Evolutionary conservation across 2,888 invertebrate genomes (phyloP), one percentile per base, ranked within the genome.

Genomic region (Melikaiella ostensackeni): DNA sequence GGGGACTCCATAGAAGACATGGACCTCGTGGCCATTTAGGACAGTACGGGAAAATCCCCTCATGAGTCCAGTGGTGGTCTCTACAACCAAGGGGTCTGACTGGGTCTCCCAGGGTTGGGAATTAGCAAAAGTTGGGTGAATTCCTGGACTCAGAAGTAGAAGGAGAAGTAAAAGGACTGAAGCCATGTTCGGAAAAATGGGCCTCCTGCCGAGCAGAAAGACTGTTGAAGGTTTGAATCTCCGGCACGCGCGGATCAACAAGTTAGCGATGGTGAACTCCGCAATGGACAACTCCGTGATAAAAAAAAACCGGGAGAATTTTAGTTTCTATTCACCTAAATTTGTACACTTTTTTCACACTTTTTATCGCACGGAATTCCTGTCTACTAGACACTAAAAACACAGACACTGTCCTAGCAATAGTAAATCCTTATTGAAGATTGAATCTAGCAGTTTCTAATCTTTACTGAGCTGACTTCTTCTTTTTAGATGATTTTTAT

Each of bases 1-100:
- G 21, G 98, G 98, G 81, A 98, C 96, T 5, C 98, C 98, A 75
- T 96, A 95, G 89, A 96, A 98, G 75, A 96, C 95, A 90, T 97
- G 97, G 42, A 98, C 96, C 91, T 98, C 95, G 76, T 97, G 94
- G 2, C 70, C 46, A 75, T 97, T 95, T 92, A 97, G 93, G 84
- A 97, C 96, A 81, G 95, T 95, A 88, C 96, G 95, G 24, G 96
- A 94, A 86, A 95, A 94, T 30, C 97, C 97, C 82, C 96, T 95
- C 77, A 97, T 95, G 79, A 95, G 93, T 1, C 97, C 97, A 86
- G 95, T 96, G 83, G 95, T 95, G 33, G 97, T 97, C 91, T 96
- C 95, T 66, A 97, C 96, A 76, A 97, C 95, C 80, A 97, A 93
- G 0, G 96, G 96, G 90, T 97, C 97, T 90, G 91, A 92, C 84